Conservation (phyloP, 1,140 invertebrate species). For the Achroia grisella region DNA sequence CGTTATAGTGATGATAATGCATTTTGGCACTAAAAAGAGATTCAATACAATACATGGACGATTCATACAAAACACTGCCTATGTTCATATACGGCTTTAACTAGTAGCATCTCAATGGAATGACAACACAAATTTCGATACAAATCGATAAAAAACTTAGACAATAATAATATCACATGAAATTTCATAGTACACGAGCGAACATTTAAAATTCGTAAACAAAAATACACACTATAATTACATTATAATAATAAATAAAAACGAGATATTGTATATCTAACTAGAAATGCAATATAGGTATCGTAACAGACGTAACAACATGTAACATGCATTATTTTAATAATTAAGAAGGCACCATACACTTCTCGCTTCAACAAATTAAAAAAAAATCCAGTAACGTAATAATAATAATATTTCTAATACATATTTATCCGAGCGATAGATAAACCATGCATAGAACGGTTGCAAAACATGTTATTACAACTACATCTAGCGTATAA, state of each 20-base stretch:
- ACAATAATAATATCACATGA: constrained; percentile 67
- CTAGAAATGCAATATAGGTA: constrained; percentile 68
- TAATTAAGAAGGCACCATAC: constrained; percentile 42
- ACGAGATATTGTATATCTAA: constrained; percentile 63
- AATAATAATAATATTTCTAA: constrained; percentile 31
- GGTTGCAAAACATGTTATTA: constrained; percentile 28
- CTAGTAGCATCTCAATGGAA: constrained; percentile 24
- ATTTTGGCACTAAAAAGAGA: constrained; percentile 64
- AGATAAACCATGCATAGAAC: constrained; percentile 66
- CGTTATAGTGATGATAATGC: constrained; percentile 42
- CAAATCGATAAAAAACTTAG: constrained; percentile 45
- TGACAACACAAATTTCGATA: constrained; percentile 44
- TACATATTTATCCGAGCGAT: constrained; percentile 61
- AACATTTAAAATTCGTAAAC: constrained; percentile 61
- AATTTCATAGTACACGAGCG: constrained; percentile 60
- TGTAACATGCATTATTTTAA: constrained; percentile 51
- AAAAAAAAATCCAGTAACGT: constrained; percentile 2
- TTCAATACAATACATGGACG: constrained; percentile 25
- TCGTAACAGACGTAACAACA: constrained; percentile 46
- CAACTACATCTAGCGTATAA: constrained; percentile 41
- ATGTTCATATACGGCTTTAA: constrained; percentile 6
- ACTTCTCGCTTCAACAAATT: constrained; percentile 23
- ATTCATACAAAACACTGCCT: not conserved
- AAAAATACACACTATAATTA: constrained; percentile 64
- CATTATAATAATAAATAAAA: constrained; percentile 64